Percentiles rank a stretch among this genome's conserved stretches.
Conservation (phyloP, 2,113 vertebrate genomes). For the Oncorhynchus clarkii region DNA sequence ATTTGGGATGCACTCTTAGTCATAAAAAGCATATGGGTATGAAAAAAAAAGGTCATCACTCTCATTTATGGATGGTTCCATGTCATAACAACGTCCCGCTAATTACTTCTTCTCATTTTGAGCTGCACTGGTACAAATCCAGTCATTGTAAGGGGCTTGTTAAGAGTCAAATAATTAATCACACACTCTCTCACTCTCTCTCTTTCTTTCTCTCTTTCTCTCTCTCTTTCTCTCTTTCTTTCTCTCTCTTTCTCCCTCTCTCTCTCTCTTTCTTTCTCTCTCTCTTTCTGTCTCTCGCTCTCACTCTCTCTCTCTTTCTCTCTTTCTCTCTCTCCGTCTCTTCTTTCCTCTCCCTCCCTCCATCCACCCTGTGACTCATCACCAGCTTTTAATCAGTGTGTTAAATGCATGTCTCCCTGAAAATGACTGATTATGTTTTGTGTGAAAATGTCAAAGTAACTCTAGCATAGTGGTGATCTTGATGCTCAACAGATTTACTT, state of each 20-base stretch:
- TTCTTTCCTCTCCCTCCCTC: no score
- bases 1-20: background rate
- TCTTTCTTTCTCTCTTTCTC: background rate
- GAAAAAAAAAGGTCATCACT: constrained; percentile 13
- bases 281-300: background rate
- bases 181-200: background rate
- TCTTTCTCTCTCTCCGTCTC: background rate
- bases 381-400: constrained; percentile 26
- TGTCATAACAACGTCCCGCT: constrained; percentile 15
- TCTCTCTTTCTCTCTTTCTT: no score
- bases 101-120: constrained; percentile 17
- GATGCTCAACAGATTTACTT: no score
- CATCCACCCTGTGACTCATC: constrained; percentile 1
- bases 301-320: background rate
- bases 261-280: background rate
- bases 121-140: background rate
- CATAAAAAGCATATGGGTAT: constrained; percentile 14
- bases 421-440: constrained; percentile 7
- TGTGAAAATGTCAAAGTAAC: no score
- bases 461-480: no score
- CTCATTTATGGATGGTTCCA: constrained; percentile 10
- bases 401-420: background rate
- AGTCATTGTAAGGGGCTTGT: constrained; percentile 4
- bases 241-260: background rate
- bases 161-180: constrained; percentile 20